Evolutionary conservation across 2,113 vertebrate genomes (phyloP).

Genomic region (Osmerus eperlanus): DNA sequence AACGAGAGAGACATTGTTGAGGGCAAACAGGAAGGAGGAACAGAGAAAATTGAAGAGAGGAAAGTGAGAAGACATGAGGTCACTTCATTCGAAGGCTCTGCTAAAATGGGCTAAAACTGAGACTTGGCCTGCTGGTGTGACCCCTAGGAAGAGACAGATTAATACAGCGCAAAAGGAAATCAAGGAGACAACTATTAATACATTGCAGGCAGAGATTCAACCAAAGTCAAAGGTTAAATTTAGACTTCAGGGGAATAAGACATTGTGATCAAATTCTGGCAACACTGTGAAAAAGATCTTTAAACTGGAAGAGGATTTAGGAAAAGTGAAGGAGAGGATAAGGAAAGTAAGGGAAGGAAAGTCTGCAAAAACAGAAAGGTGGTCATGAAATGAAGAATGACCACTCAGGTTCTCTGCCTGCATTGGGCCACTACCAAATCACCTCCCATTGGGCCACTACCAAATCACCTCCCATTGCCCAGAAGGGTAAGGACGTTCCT

Average conservation of each 20-base stretch:
- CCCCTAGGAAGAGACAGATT: background rate
- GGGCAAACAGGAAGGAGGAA: too few relatives aligned
- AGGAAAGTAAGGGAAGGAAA: background rate
- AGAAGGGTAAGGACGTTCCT: too few relatives aligned
- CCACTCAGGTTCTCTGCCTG: background rate
- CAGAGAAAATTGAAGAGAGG: too few relatives aligned
- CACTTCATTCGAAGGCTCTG: too few relatives aligned
- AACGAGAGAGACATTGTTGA: too few relatives aligned
- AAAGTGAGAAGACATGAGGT: too few relatives aligned
- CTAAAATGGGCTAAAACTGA: background rate
- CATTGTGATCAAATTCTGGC: constrained; percentile 1
- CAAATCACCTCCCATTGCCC: background rate
- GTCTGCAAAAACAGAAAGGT: too few relatives aligned
- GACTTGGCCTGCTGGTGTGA: background rate
- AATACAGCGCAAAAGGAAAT: background rate
- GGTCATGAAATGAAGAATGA: background rate
- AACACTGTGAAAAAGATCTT: background rate
- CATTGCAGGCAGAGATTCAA: background rate
- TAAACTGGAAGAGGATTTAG: background rate
- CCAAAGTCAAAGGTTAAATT: constrained; percentile 1
- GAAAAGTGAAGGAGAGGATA: background rate
- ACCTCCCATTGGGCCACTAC: too few relatives aligned
- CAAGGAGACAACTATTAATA: background rate
- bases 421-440: background rate
- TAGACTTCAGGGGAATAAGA: background rate